phyloP scores from a whole-genome alignment of 2,113 vertebrate genomes.

The Pollimyrus isidori region DNA sequence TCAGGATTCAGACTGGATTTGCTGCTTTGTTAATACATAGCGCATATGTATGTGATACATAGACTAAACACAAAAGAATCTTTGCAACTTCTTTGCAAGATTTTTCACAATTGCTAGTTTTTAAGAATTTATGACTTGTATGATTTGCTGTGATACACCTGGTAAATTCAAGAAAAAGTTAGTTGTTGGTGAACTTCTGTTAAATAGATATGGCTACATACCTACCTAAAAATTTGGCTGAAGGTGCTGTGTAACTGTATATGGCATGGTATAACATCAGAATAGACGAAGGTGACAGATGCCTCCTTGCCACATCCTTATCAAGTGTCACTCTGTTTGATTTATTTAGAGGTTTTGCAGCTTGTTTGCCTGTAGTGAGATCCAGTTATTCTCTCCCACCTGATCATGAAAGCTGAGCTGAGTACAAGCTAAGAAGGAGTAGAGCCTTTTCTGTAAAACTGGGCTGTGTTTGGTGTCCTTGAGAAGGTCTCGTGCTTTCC shows the following conservation, averaged over 20 bases:
- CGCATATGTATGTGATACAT: not conserved
- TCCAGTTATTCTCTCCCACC: not conserved
- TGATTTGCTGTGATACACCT: not conserved
- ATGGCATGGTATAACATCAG: not conserved
- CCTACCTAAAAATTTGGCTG: not conserved
- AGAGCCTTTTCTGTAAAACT: not conserved
- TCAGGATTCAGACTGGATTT: not conserved
- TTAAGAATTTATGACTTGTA: not conserved
- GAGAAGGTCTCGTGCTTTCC: not conserved
- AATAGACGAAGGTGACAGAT: not conserved
- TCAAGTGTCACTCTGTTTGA: not conserved
- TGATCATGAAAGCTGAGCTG: not conserved
- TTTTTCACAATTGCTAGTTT: not conserved
- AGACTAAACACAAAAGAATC: not conserved
- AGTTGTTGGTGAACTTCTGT: not conserved
- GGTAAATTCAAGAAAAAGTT: not conserved
- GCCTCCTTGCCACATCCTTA: not conserved
- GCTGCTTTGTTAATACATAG: not conserved
- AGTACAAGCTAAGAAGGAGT: not conserved
- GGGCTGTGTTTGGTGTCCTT: not conserved
- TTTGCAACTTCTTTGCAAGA: not conserved
- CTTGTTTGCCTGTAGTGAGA: not conserved
- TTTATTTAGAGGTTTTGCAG: slow-evolving; percentile 2
- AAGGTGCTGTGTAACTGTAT: not conserved
- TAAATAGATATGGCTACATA: not conserved